phyloP scores from a whole-genome alignment of 2,797 vertebrate genomes.

The Hyperoplus lanceolatus region DNA sequence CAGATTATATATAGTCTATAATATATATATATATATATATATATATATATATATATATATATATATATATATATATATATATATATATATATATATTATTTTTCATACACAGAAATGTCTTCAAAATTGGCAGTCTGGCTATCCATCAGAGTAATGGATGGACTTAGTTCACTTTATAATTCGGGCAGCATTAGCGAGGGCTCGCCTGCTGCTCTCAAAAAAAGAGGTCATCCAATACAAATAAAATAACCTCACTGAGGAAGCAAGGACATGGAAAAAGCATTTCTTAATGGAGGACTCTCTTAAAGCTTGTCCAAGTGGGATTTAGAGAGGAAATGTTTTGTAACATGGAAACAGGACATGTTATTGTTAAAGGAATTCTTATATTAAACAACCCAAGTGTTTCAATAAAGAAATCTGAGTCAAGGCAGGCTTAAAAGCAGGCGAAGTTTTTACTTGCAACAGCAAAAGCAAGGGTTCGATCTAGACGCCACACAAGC shows the following conservation, averaged over 20 bases:
- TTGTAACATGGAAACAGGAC: background rate
- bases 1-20: background rate
- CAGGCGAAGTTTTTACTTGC: too few relatives aligned
- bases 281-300: constrained; percentile 27
- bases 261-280: constrained; percentile 27
- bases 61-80: background rate
- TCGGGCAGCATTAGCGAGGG: constrained; percentile 34
- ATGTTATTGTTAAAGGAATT: background rate
- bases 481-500: too few relatives aligned
- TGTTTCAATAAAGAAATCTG: too few relatives aligned
- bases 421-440: too few relatives aligned
- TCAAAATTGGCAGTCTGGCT: constrained; percentile 56
- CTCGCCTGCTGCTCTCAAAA: constrained; percentile 38
- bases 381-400: too few relatives aligned
- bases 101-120: constrained; percentile 58
- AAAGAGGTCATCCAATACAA: constrained; percentile 40
- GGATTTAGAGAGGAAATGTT: background rate
- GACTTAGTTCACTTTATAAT: constrained; percentile 60
- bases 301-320: constrained; percentile 10
- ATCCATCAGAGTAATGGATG: constrained; percentile 63
- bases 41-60: too few relatives aligned
- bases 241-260: constrained; percentile 25
- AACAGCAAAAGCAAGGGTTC: too few relatives aligned
- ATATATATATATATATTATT: constrained; percentile 7
- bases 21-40: too few relatives aligned